These are phyloP conservation scores for Tiliqua scincoides DNA, from an alignment of 2,113 vertebrate genomes.

Conservation along the genomic window DNA sequence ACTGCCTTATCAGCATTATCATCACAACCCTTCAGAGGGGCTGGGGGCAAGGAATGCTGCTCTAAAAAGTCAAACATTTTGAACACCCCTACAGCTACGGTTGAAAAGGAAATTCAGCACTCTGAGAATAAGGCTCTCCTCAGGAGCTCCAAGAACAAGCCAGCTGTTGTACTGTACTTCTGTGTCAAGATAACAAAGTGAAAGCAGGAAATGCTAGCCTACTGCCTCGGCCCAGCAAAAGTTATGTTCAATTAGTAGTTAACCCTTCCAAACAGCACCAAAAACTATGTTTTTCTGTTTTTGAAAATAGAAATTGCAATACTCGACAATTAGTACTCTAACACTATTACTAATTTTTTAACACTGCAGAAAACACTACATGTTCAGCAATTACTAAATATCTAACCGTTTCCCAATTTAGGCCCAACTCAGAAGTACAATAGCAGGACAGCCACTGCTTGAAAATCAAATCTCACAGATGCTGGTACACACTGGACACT, in stretches of 20 bases:
- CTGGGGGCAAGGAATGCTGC: constrained; percentile 16
- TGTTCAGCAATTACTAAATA: background rate
- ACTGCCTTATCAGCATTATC: constrained; percentile 56
- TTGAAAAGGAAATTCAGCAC: constrained; percentile 74
- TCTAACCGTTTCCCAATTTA: background rate
- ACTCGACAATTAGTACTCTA: constrained; percentile 6
- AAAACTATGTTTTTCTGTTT: background rate
- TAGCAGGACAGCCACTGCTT: background rate
- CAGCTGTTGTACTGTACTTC: constrained; percentile 72
- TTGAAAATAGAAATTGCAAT: background rate
- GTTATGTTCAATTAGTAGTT: constrained; percentile 55
- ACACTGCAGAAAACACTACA: background rate
- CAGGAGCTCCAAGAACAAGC: constrained; percentile 73
- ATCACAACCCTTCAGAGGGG: constrained; percentile 31
- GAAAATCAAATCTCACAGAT: background rate
- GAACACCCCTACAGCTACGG: constrained; percentile 61
- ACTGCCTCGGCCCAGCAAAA: constrained; percentile 50
- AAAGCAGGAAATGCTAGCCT: constrained; percentile 84
- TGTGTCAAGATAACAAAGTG: constrained; percentile 72
- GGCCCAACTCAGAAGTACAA: background rate
- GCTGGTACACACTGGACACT: background rate
- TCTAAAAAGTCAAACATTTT: constrained; percentile 61
- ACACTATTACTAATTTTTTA: background rate
- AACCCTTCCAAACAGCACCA: constrained; percentile 36
- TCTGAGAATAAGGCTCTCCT: constrained; percentile 71